Evolutionary conservation across 2,113 vertebrate species (phyloP), one percentile per base, ranked within the genome.

Genomic region (Psittacus erithacus): DNA sequence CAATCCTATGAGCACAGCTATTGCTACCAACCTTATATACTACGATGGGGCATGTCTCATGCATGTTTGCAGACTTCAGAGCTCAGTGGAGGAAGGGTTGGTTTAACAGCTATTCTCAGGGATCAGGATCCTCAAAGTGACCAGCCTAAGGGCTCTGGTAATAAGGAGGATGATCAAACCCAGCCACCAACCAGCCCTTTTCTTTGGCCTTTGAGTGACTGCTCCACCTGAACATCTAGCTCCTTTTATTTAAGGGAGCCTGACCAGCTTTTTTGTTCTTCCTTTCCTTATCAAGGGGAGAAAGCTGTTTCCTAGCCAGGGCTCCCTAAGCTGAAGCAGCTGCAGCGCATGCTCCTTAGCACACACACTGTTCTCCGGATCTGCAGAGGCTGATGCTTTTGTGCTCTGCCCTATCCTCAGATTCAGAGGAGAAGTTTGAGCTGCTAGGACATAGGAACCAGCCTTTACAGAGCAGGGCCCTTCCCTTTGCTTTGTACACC

Each of bases 301-400:
- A 57, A 25, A 12, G 80, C 43, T 18, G 5, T 57, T 57, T 47
- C 81, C 19, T 8, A 24, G 19, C 24, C 41, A 44, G 68, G 4
- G n/a, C 43, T 82, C 78, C 53, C 64, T 0, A 2, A 31, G 57
- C 29, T 0, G 2, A 60, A 20, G 43, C 33, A 79, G 52, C 24
- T 1, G 1, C 33, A 11, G 35, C 1, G 17, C 12, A 2, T 0
- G 6, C 71, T 33, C 46, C 46, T 18, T 25, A 28, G 17, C 71
- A 17, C 38, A 9, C 33, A 14, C 1, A 1, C 63, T 39, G 77
- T 49, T 75, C 62, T 67, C 55, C 0, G 3, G 23, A 6, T 75
- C 75, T 3, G 0, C 69, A 27, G 47, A 24, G 64, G 25, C 39
- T 6, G n/a, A 13, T 10, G 9, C 60, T 60, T 69, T 60, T 52